Percentiles rank a stretch among this genome's conserved stretches.
These are phyloP conservation scores for Marronus borbonicus DNA, from an alignment of 2,888 invertebrate species.

Conservation along the genomic window DNA sequence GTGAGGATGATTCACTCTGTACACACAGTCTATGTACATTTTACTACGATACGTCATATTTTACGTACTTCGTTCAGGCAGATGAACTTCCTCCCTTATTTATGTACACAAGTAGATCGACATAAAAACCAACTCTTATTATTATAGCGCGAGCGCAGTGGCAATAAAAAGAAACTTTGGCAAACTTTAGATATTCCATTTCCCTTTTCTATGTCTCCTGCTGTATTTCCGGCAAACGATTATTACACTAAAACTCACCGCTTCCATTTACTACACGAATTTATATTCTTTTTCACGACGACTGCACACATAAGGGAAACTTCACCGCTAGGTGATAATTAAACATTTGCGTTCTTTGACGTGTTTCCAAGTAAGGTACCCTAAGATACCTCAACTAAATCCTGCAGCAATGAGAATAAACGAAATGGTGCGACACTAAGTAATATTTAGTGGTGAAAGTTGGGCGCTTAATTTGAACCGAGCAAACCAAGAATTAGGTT, in stretches of 20 bases:
- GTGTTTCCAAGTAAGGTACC: conserved; percentile 1
- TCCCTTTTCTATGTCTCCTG: conserved; percentile 24
- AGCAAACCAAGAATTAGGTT: conserved; percentile 46
- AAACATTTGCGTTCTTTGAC: conserved; percentile 29
- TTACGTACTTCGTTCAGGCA: conserved; percentile 4
- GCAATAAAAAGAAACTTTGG: conserved; percentile 26
- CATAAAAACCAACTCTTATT: conserved; percentile 26
- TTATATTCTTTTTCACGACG: conserved; percentile 33
- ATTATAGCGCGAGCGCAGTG: conserved; percentile 13
- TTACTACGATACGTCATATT: neutral
- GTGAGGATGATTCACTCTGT: too few species aligned
- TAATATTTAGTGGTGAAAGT: conserved; percentile 52
- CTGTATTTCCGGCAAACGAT: conserved; percentile 37
- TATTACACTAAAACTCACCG: conserved; percentile 34
- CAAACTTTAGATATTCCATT: conserved; percentile 33
- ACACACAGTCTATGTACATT: neutral
- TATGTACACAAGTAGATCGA: conserved; percentile 7
- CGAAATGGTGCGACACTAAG: conserved; percentile 50
- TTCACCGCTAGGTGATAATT: conserved; percentile 38
- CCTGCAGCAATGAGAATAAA: conserved; percentile 46
- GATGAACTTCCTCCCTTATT: neutral
- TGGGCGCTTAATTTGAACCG: conserved; percentile 43
- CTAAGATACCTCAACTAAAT: conserved; percentile 18
- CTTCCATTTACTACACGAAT: conserved; percentile 38
- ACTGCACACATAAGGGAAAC: conserved; percentile 30